Conservation (phyloP, 2,888 invertebrate genomes). For the Stenchaetothrips biformis region DNA sequence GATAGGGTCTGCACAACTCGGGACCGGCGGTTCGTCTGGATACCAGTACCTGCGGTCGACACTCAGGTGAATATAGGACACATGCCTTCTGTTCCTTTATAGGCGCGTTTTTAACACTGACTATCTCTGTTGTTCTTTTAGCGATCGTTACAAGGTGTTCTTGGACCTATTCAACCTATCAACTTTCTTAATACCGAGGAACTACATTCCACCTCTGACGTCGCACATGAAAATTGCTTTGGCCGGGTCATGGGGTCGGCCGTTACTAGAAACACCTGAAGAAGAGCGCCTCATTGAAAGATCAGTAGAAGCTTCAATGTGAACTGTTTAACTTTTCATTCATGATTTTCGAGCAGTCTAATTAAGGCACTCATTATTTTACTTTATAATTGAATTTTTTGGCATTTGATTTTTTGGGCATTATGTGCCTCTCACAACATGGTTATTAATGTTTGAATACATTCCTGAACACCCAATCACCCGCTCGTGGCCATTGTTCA, state of each 20-base stretch:
- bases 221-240: constrained; percentile 64
- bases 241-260: not conserved
- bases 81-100: constrained; percentile 19
- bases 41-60: constrained; percentile 97
- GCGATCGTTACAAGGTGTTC: constrained; percentile 98
- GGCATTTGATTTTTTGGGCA: too few relatives aligned
- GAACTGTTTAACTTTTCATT: not conserved
- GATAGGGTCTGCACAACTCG: constrained; percentile 93
- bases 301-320: not conserved
- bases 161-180: constrained; percentile 95
- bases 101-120: constrained; percentile 27
- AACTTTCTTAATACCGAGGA: constrained; percentile 89
- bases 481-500: too few relatives aligned
- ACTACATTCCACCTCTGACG: constrained; percentile 82
- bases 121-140: constrained; percentile 48
- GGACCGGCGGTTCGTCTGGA: constrained; percentile 97
- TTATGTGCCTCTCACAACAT: too few relatives aligned
- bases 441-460: too few relatives aligned
- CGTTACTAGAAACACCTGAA: not conserved
- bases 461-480: too few relatives aligned
- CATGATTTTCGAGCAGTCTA: too few relatives aligned
- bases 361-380: too few relatives aligned
- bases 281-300: not conserved
- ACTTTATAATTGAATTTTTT: too few relatives aligned
- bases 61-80: constrained; percentile 62